Base-by-base conservation (phyloP, 2,888 invertebrate species). In the Nymphalis c-album region DNA sequence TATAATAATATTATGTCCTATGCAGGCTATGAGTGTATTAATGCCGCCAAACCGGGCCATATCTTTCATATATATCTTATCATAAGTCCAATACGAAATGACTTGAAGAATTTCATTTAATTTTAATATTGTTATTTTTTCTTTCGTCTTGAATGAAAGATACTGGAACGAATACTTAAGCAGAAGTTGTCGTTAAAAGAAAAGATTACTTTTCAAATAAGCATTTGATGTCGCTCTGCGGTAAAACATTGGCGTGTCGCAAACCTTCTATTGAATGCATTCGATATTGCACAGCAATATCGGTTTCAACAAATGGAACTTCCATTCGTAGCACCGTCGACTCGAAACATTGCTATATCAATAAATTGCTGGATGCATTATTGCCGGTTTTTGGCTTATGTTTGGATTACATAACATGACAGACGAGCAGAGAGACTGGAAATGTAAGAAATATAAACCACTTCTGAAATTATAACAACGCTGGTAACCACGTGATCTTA, bases 181-280 rank as follows among this genome's bases (percentile, higher is more conserved):
- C 17, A 50, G 58, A 55, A 35, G 66, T 64, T 71, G 67, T 59
- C 58, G 57, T 61, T 66, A 66, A 71, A 69, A 71, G 63, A 67
- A 71, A 73, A 69, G 71, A 71, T 73, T 67, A 69, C 71, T 66
- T 71, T 71, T 69, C 69, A 71, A 71, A 73, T 67, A 71, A 65
- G 59, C 64, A 59, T 51, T 62, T 59, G 63, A 26, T 57, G 40
- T 40, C 64, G 63, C 57, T 45, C 53, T 58, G 35, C 57, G 65
- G 60, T 66, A 60, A 66, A 68, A 68, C 64, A 70, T 65, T 51
- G 63, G 63, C 60, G 16, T 57, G 66, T 62, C 48, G 35, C 40
- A n/a, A 18, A 40, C 35, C 55, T 48, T 57, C 45, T 47, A 47
- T 53, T 35, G 55, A 66, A 61, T 66, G 65, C 65, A 66, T 66